A percentile compares a stretch with the other conserved stretches of the same genome.
phyloP scores from a whole-genome alignment of 53 echinoderm and acorn worm species.

The Paracentrotus lividus region DNA sequence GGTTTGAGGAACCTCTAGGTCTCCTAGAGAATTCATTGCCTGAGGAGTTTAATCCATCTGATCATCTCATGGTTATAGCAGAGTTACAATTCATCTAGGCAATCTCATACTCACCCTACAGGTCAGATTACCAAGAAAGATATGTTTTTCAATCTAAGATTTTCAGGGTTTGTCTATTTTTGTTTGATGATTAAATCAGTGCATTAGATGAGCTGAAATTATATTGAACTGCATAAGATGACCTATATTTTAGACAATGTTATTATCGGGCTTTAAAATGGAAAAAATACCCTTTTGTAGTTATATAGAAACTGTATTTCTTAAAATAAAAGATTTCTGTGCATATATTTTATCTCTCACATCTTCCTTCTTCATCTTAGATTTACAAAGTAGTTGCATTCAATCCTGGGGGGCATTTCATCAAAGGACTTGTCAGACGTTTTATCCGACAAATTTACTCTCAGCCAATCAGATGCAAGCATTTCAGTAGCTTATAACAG shows the following conservation, averaged over 20 bases:
- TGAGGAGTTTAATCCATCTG: slow-evolving; percentile 87
- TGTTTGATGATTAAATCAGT: background rate
- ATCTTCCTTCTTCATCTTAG: background rate
- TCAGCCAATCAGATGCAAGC: too few species aligned
- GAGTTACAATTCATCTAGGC: slow-evolving; percentile 32
- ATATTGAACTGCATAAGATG: background rate
- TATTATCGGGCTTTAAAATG: background rate
- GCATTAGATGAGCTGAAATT: slow-evolving; percentile 10
- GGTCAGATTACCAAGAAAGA: background rate
- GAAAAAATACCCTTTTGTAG: background rate
- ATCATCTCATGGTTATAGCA: slow-evolving; percentile 83
- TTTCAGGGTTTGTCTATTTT: background rate
- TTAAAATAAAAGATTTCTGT: background rate
- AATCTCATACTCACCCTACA: background rate
- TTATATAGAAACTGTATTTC: background rate
- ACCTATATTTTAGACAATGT: background rate
- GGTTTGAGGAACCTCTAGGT: slow-evolving; percentile 73
- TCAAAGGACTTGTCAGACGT: too few species aligned
- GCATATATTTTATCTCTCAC: too few species aligned
- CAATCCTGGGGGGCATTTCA: too few species aligned
- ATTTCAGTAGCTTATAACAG: too few species aligned
- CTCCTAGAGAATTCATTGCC: slow-evolving; percentile 74
- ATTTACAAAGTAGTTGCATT: background rate
- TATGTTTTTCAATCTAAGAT: background rate
- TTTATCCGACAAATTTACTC: too few species aligned